Evolutionary conservation across 1,140 invertebrate genomes (phyloP), one percentile per base, ranked within the genome.

Genomic region (Drosophila gunungcola): DNA sequence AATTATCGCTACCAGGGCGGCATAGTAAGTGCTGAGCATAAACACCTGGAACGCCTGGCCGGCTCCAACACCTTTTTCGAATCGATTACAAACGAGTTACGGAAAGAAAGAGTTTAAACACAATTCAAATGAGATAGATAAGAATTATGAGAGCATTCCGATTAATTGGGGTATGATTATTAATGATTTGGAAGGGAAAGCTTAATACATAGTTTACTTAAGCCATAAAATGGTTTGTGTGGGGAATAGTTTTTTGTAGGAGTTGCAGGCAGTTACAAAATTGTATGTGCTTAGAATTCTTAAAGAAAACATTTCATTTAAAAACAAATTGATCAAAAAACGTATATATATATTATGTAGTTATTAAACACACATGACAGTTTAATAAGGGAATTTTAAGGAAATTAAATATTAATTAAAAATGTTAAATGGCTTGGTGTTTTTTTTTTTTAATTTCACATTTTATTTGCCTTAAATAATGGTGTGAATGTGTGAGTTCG

Each of bases 41-140:
- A 95, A 93, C 64, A 95, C 95, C 6, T 95, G 95, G 64, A 96
- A 95, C 73, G 96, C 94, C 93, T 97, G 96, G 10, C 95, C 96
- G 92, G 95, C 95, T 21, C 96, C 96, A 68, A 97, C 94, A 61
- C 96, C 96, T 97, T 52, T 52, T 29, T 29, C 53, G 34, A 68
- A 29, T 65, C 9, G 38, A 52, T 68, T 65, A 43, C 10, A 65
- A 42, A 62, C 46, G 52, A 61, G 16, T 60, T 52, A 60, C 34
- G 46, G 43, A 45, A 70, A 63, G 46, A 45, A 70, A 42, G 32
- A 49, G n/a, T 55, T 80, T 48, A 64, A 42, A 65, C 51, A 79
- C 54, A 49, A 48, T 41, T 70, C 36, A 29, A 32, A 70, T 70
- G 68, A 13, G 64, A 16, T 41, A 57, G 65, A 46, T 16, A 5